A percentile compares a stretch with the other conserved stretches of the same genome.
Conservation (phyloP, 2,113 vertebrate genomes). For the Macaca nemestrina region DNA sequence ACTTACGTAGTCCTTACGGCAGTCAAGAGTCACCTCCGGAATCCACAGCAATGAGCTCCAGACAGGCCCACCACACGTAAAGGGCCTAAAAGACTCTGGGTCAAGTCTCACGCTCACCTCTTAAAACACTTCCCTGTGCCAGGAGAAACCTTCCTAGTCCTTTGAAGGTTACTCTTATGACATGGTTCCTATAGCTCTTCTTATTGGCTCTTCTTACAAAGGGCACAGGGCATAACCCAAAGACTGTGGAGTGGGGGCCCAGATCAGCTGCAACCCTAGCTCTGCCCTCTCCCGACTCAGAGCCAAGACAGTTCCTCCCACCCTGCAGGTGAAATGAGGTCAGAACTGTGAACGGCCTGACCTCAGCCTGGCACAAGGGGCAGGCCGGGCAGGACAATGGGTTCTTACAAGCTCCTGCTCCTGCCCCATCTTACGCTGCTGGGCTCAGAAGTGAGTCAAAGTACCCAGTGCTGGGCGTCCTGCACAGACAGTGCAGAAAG, state of each 20-base stretch:
- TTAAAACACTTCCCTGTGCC: neutral
- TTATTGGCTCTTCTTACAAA: neutral
- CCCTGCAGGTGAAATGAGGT: neutral
- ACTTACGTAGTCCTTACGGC: neutral
- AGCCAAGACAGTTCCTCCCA: neutral
- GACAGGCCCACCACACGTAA: neutral
- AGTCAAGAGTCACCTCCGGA: neutral
- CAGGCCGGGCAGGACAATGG: neutral
- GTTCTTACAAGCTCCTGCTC: neutral
- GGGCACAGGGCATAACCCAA: rapidly evolving
- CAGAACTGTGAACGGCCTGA: neutral
- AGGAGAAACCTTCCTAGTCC: neutral
- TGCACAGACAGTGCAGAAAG: neutral
- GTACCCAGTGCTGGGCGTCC: neutral
- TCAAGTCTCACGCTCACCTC: neutral
- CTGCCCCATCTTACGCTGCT: neutral
- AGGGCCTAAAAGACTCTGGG: neutral
- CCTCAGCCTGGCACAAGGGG: neutral
- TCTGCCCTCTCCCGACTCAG: neutral
- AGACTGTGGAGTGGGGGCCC: rapidly evolving
- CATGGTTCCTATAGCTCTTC: neutral
- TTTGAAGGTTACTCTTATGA: neutral
- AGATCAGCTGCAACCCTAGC: neutral
- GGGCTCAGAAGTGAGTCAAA: neutral
- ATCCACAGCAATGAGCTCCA: neutral